Evolutionary conservation across 1,140 invertebrate species (phyloP), one percentile per base, ranked within the genome.

Genomic region (Tenebrio molitor): DNA sequence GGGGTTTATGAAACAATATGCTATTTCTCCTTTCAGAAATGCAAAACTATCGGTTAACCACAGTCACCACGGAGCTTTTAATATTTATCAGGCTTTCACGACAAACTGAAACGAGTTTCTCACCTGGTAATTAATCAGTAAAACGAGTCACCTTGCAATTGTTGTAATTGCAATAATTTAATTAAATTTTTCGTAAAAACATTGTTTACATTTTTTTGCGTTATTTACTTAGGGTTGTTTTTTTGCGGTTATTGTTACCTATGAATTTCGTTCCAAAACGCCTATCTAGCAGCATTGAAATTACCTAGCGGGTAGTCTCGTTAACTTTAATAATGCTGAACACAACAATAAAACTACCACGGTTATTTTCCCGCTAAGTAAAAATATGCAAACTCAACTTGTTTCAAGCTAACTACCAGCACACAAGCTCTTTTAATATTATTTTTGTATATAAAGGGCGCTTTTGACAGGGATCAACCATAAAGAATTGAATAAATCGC

Each of bases 271-370:
- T 58, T 58, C 8, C 2, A 58, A 58, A 58, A 12, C 23, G 50
- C 23, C 12, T 23, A 29, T 58, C 21, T 33, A 58, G 50, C 50
- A 58, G 29, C 23, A 23, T 0, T 33, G 10, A 58, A 58, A 58
- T 58, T 58, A 58, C 50, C 50, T 29, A 58, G 50, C 50, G 21
- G 50, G 21, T 50, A 3, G 44, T 29, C 50, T 58, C 50, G 50
- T 58, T 58, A 58, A 15, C n/a, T 58, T 58, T 58, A 58, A 58
- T 58, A 58, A 58, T 58, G 50, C 50, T 58, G 50, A 58, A 58
- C 50, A 58, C 50, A 58, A 58, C 23, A 58, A 58, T 58, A 58
- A 58, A 58, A 58, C 21, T 6, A 58, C 7, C 50, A 58, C 29
- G 23, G n/a, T 29, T 23, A 14, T 29, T n/a, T 58, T 58, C 29